These are phyloP conservation scores for Thinocorus orbignyianus DNA, from an alignment of 2,113 vertebrate genomes.

Conservation along the genomic window DNA sequence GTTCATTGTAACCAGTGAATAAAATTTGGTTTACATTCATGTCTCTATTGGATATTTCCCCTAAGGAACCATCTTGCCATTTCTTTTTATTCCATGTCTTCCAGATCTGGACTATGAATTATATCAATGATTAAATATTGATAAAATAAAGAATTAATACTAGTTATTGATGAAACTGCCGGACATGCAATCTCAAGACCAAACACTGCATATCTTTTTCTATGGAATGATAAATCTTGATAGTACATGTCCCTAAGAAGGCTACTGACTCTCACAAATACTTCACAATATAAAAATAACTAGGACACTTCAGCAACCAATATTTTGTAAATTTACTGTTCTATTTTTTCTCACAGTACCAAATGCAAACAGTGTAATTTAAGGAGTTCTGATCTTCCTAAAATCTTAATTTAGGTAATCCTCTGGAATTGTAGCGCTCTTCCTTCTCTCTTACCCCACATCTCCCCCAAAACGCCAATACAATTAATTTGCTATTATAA, in stretches of 20 bases:
- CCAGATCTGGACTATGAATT: background rate
- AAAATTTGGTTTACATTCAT: background rate
- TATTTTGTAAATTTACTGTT: background rate
- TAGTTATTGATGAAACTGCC: background rate
- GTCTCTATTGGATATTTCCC: background rate
- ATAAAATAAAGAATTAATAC: background rate
- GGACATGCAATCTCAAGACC: background rate
- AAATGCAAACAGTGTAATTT: background rate
- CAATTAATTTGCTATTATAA: background rate
- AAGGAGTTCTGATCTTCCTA: background rate
- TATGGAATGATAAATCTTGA: background rate
- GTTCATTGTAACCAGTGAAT: background rate
- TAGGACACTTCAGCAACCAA: background rate
- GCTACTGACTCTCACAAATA: background rate
- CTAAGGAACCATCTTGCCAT: background rate
- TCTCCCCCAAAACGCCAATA: background rate
- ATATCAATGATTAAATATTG: background rate
- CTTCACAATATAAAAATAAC: background rate
- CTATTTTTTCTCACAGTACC: background rate
- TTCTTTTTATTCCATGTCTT: background rate
- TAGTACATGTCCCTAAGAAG: background rate
- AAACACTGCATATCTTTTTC: background rate
- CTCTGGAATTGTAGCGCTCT: background rate
- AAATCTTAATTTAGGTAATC: background rate
- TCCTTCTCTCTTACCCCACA: background rate